Percentiles rank a stretch among this genome's conserved stretches.
Conservation (phyloP, 2,113 vertebrate genomes). For the Pseudonaja textilis region DNA sequence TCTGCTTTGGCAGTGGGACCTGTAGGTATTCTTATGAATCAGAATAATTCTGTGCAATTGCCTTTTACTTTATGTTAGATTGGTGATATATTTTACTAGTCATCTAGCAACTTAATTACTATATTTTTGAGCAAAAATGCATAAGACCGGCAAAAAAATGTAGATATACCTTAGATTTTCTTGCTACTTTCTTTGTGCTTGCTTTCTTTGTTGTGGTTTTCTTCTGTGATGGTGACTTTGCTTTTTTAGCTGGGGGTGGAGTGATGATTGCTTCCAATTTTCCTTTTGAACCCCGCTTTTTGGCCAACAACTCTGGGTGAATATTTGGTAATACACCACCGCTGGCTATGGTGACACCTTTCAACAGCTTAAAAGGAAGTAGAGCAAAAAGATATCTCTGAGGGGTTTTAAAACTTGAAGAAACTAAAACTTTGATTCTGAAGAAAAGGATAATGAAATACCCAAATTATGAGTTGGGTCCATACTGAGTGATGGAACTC, state of each 20-base stretch:
- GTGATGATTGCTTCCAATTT: slow-evolving; percentile 93
- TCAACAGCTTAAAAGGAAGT: slow-evolving; percentile 79
- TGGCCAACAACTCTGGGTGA: slow-evolving; percentile 93
- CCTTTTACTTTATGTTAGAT: not conserved
- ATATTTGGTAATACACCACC: slow-evolving; percentile 97
- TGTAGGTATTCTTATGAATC: not conserved
- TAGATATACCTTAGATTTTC: slow-evolving; percentile 84
- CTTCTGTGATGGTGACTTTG: slow-evolving; percentile 87
- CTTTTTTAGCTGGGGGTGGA: slow-evolving; percentile 88
- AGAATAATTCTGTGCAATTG: not conserved
- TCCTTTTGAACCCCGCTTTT: slow-evolving; percentile 92
- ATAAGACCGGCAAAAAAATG: not conserved
- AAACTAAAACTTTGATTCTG: slow-evolving; percentile 10
- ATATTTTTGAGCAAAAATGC: not conserved
- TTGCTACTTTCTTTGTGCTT: slow-evolving; percentile 80
- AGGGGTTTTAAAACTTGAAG: slow-evolving; percentile 15
- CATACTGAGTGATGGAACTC: not conserved
- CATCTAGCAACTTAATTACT: not conserved
- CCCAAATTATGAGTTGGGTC: not conserved
- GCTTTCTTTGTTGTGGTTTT: slow-evolving; percentile 79
- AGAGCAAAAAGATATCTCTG: not conserved
- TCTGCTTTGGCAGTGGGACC: too few relatives aligned
- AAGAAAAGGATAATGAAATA: not conserved
- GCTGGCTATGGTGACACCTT: slow-evolving; percentile 96
- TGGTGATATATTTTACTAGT: not conserved